Conservation (phyloP, 2,113 vertebrate species). For the Fregata magnificens region DNA sequence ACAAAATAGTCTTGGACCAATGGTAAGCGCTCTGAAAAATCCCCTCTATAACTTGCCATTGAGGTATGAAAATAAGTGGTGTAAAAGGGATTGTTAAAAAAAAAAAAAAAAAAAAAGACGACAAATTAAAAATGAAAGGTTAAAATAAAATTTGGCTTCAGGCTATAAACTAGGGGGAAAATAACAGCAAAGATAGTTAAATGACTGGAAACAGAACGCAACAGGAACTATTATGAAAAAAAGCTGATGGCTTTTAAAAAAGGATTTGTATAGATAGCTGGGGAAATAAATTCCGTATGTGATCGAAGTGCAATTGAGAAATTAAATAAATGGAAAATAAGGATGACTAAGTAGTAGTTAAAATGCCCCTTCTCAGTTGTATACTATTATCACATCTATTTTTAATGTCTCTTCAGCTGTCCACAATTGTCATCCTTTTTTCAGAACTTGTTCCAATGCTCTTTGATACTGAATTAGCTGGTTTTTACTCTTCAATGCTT, state of each 20-base stretch:
- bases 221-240: constrained; percentile 30
- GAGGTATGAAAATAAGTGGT: constrained; percentile 44
- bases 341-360: constrained; percentile 70
- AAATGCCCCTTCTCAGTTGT: constrained; percentile 60
- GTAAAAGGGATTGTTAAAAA: neutral
- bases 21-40: neutral
- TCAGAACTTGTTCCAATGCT: constrained; percentile 40
- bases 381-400: constrained; percentile 66
- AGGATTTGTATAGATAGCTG: constrained; percentile 52
- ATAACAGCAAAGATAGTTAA: constrained; percentile 49
- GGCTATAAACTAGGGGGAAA: constrained; percentile 46
- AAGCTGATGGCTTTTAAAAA: constrained; percentile 32
- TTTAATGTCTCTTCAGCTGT: constrained; percentile 58
- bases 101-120: neutral
- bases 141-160: constrained; percentile 48
- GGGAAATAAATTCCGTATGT: constrained; percentile 44
- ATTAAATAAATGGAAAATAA: constrained; percentile 68
- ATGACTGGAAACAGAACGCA: constrained; percentile 52
- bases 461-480: constrained; percentile 63
- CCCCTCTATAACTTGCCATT: neutral
- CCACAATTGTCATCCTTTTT: constrained; percentile 46
- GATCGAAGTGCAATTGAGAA: constrained; percentile 58
- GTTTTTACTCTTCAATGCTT: constrained; percentile 31
- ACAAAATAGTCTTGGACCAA: constrained; percentile 23
- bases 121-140: constrained; percentile 50